Evolutionary conservation across 2,888 invertebrate genomes (phyloP).

Genomic region (Harpagoxenus sublaevis): DNA sequence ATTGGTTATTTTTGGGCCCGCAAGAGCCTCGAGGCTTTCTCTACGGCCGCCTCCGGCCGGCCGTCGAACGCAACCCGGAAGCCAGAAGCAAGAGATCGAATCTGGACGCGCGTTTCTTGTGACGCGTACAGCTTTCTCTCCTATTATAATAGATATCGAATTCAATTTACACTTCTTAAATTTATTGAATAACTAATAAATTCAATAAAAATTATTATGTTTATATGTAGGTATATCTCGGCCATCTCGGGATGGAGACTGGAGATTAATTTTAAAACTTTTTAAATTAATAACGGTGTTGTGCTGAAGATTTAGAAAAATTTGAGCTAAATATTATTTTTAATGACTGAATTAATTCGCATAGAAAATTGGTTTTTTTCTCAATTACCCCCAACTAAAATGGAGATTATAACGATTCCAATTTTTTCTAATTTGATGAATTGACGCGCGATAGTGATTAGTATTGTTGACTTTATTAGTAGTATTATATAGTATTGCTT

Average conservation of each 20-base stretch:
- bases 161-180: background rate
- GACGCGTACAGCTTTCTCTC: constrained; percentile 24
- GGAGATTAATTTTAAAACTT: background rate
- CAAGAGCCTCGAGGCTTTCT: constrained; percentile 63
- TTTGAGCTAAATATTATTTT: constrained; percentile 3
- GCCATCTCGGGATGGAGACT: background rate
- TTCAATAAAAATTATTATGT: background rate
- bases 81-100: constrained; percentile 76
- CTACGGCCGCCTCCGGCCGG: constrained; percentile 70
- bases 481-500: background rate
- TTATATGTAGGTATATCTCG: background rate
- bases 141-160: background rate
- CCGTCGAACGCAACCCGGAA: constrained; percentile 76
- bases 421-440: background rate
- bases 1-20: constrained; percentile 84
- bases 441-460: background rate
- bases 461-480: background rate
- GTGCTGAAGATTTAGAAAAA: background rate
- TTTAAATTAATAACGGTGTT: background rate
- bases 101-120: constrained; percentile 43
- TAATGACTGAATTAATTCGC: background rate
- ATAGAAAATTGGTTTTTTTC: background rate
- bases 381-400: background rate
- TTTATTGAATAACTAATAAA: background rate
- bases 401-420: background rate